A percentile compares a stretch with the other conserved stretches of the same genome.
Evolutionary conservation across 2,113 vertebrate species (phyloP).

Genomic region (Chiloscyllium plagiosum): DNA sequence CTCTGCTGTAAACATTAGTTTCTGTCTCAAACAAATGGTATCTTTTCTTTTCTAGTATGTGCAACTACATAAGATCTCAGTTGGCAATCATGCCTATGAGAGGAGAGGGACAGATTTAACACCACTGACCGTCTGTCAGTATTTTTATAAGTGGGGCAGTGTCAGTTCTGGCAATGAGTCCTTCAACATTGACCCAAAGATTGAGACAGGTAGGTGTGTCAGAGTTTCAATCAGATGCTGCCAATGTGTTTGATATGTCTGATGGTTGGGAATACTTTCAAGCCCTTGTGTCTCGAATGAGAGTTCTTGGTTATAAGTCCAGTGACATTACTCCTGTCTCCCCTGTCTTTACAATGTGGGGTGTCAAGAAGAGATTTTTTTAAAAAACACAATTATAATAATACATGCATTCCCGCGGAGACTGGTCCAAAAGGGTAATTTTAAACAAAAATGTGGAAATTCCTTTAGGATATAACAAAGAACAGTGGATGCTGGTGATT

Average conservation of each 20-base stretch:
- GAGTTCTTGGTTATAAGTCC: too few species aligned
- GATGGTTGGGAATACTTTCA: neutral
- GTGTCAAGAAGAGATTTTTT: too few species aligned
- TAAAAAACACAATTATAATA: too few species aligned
- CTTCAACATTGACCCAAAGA: slow-evolving; percentile 78
- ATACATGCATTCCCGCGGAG: too few species aligned
- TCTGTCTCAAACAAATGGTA: neutral
- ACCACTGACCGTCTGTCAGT: slow-evolving; percentile 74
- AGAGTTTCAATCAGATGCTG: neutral
- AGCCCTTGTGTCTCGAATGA: too few species aligned
- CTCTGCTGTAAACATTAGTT: neutral
- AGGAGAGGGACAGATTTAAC: slow-evolving; percentile 52
- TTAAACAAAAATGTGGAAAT: too few species aligned
- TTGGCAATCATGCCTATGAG: slow-evolving; percentile 80
- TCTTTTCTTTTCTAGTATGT: slow-evolving; percentile 62
- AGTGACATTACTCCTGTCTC: too few species aligned
- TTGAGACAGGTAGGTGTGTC: slow-evolving; percentile 66
- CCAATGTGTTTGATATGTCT: neutral
- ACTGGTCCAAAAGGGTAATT: too few species aligned
- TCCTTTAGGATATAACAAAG: too few species aligned
- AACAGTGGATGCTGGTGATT: too few species aligned
- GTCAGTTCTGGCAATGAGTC: slow-evolving; percentile 76
- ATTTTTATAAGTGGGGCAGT: slow-evolving; percentile 71
- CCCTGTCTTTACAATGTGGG: too few species aligned
- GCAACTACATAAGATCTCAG: slow-evolving; percentile 66